Percentiles rank a stretch among this genome's conserved stretches.
phyloP scores from a whole-genome alignment of 2,113 vertebrate genomes.

The Etheostoma cragini region DNA sequence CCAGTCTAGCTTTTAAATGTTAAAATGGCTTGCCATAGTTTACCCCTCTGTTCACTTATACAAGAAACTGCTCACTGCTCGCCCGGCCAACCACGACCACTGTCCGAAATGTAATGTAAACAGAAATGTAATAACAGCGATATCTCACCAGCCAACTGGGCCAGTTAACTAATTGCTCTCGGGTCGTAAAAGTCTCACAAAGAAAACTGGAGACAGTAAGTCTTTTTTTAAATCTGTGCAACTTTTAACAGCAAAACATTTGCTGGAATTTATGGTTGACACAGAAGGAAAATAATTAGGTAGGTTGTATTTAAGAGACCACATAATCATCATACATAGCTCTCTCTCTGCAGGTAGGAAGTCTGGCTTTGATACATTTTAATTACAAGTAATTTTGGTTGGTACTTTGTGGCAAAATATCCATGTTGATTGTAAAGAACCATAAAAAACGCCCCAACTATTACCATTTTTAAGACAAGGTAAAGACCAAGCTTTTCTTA shows the following conservation, averaged over 20 bases:
- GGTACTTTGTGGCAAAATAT: neutral
- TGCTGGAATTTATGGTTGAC: neutral
- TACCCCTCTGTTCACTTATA: neutral
- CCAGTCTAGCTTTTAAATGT: no score
- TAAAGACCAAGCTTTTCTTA: no score
- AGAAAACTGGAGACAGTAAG: conserved; percentile 25
- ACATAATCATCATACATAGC: neutral
- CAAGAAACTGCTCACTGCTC: conserved; percentile 25
- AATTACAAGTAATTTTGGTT: neutral
- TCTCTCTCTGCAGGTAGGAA: neutral
- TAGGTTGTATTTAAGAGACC: neutral
- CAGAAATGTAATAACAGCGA: conserved; percentile 51
- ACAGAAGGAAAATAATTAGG: neutral
- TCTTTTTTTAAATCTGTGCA: conserved; percentile 9
- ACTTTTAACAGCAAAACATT: conserved; percentile 12
- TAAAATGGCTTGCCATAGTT: no score
- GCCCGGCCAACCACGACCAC: conserved; percentile 1
- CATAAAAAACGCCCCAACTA: no score
- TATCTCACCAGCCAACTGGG: conserved; percentile 23
- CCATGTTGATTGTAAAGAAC: no score
- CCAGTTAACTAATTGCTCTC: conserved; percentile 5
- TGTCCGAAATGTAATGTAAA: conserved; percentile 48
- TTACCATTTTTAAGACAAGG: no score
- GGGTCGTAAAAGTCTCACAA: conserved; percentile 30
- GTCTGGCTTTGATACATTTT: neutral